Evolutionary conservation across 1,140 invertebrate species (phyloP), one percentile per base, ranked within the genome.

Genomic region (Drosophila ogumai): DNA sequence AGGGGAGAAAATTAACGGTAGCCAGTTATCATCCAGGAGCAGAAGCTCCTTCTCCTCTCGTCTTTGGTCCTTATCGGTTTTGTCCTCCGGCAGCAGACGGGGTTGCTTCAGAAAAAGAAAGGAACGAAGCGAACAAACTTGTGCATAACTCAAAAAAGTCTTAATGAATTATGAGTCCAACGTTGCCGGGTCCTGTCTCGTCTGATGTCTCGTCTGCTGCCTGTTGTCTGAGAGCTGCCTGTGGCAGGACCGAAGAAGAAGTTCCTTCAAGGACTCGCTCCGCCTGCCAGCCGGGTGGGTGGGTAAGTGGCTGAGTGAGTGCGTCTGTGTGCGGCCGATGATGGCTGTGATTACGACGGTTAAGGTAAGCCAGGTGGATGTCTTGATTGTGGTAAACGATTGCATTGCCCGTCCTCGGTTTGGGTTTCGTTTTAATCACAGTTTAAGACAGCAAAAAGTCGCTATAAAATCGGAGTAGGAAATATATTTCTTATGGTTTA

Each of bases 91-190:
- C 82, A 65, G 49, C 79, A 86, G 79, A 77, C 82, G 74, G 63
- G 60, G 68, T 43, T 81, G 64, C 64, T 74, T 10, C 34, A 28
- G 32, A 15, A 60, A 76, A 61, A 75, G 31, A 65, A 65, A 64
- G 40, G 40, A 52, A 69, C 47, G 66, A 32, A 75, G 72, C 55
- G 60, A 52, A 57, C 54, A 81, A 86, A 87, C 44, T 86, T 87
- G 64, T 86, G 82, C 80, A 86, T 86, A 87, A 86, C 82, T 86
- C 79, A 87, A 87, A 77, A 72, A 77, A 87, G 82, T 82, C 82
- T 86, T 86, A 86, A 86, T 86, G 82, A 86, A 86, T 86, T 86
- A 86, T 86, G 82, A 81, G 74, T 57, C 74, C 69, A 59, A 72
- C 59, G 69, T 60, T 60, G 73, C 74, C 41, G 56, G 74, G 63